phyloP scores from a whole-genome alignment of 2,888 invertebrate species.

The Cephus nigrinus region DNA sequence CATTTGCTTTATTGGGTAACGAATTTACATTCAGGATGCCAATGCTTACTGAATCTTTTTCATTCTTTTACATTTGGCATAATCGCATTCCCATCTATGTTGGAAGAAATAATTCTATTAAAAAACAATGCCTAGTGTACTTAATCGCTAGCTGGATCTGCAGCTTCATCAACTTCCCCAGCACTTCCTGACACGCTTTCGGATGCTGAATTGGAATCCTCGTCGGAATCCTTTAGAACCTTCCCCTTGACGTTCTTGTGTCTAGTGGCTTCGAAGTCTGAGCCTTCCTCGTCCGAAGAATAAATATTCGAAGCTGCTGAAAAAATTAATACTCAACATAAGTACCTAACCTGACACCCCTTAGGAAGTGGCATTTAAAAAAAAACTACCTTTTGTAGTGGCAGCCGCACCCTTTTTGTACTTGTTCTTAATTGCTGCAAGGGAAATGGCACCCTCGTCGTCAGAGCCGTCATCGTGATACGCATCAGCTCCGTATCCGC shows the following conservation, averaged over 20 bases:
- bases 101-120: too few species aligned
- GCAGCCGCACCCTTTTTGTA: slow-evolving; percentile 77
- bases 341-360: not conserved
- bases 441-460: slow-evolving; percentile 91
- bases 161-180: slow-evolving; percentile 60
- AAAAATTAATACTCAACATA: slow-evolving; percentile 30
- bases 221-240: slow-evolving; percentile 84
- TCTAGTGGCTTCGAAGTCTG: slow-evolving; percentile 82
- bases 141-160: slow-evolving; percentile 19
- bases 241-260: slow-evolving; percentile 81
- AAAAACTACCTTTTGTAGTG: slow-evolving; percentile 62
- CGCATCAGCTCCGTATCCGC: slow-evolving; percentile 66
- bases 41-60: too few species aligned
- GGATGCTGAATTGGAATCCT: slow-evolving; percentile 65
- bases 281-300: slow-evolving; percentile 89
- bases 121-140: not conserved
- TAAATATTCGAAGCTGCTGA: slow-evolving; percentile 79
- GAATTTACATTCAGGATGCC: too few species aligned
- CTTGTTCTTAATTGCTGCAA: slow-evolving; percentile 94
- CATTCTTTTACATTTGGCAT: too few species aligned
- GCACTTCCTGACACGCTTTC: slow-evolving; percentile 63
- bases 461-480: slow-evolving; percentile 88
- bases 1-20: too few species aligned
- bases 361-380: not conserved
- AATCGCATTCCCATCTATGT: too few species aligned